Evolutionary conservation across 2,888 invertebrate genomes (phyloP), one percentile per base, ranked within the genome.

Genomic region (Drosophila engyochracea): DNA sequence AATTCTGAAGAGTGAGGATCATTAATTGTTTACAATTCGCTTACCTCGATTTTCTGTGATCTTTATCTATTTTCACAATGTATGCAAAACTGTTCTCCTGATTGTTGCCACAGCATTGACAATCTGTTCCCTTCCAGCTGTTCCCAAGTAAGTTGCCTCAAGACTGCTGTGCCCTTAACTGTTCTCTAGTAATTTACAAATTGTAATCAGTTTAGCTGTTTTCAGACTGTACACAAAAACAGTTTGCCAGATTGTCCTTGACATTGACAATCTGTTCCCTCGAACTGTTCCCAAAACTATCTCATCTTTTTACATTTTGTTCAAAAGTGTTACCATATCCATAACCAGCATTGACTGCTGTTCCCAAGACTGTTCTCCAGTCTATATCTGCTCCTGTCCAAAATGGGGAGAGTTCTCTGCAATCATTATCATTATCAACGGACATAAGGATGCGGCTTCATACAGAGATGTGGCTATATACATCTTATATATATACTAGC

Each of bases 371-470:
- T 51, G n/a, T 22, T 22, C n/a, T 35, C 33, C 22, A 9, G 10
- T 5, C 22, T 25, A 9, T 25, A 9, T n/a, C 28, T 33, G 22
- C 5, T 22, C n/a, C 10, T 28, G 7, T 10, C 19, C 49, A 30
- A 7, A 10, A 19, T 16, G 6, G 25, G 31, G 10, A 37, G 44
- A 44, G 30, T 57, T 64, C 30, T 68, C 58, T 51, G 31, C 47
- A 63, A 73, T 16, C 14, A 22, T 22, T 47, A 31, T 61, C 53
- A 57, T 65, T 62, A 72, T 67, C 69, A 66, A 53, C 12, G 37
- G 49, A 49, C 41, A 59, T 47, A 79, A 33, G 60, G 51, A 67
- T 44, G 37, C 47, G 12, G 4, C 16, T 54, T 35, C 28, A 44
- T 31, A 31, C n/a, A 28, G 19, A 31, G 52, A 54, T 51, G 52